Percentiles rank a stretch among this genome's conserved stretches.
Conservation (phyloP, 64 coral and sea anemone species). For the Exaiptasia diaphana region DNA sequence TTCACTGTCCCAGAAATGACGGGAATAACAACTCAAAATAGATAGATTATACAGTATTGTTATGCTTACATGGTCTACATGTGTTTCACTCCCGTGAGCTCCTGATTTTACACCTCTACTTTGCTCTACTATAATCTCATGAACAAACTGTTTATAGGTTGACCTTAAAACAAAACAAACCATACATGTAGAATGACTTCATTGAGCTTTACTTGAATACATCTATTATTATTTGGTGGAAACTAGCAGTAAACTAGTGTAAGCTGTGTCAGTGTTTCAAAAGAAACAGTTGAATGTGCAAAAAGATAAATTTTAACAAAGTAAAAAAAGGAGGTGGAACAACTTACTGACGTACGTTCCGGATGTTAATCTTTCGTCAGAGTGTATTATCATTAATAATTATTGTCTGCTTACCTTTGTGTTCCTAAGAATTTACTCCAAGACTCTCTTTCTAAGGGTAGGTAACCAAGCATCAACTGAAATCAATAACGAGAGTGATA, state of each 20-base stretch:
- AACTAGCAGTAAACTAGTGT: too few species aligned
- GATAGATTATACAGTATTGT: too few species aligned
- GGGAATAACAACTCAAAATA: too few species aligned
- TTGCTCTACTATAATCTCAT: constrained; percentile 88
- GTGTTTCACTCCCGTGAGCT: constrained; percentile 46
- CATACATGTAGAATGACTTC: background rate
- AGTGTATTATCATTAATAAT: too few species aligned
- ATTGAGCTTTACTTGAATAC: background rate
- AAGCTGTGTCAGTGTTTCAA: too few species aligned
- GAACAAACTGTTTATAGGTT: constrained; percentile 92
- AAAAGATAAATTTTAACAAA: too few species aligned
- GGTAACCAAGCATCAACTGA: constrained; percentile 80
- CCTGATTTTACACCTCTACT: constrained; percentile 66
- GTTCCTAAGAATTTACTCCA: constrained; percentile 64
- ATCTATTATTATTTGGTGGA: too few species aligned
- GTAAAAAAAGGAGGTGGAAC: too few species aligned
- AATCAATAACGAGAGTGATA: constrained; percentile 7
- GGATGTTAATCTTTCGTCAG: too few species aligned
- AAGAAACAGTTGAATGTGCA: too few species aligned
- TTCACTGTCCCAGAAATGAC: too few species aligned
- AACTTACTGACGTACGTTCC: too few species aligned
- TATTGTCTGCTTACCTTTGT: constrained; percentile 84
- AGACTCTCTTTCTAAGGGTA: constrained; percentile 62
- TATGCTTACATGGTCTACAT: constrained; percentile 90
- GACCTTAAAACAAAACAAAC: constrained; percentile 74